Evolutionary conservation across 2,797 vertebrate genomes (phyloP).

Genomic region (Gymnocypris eckloni): DNA sequence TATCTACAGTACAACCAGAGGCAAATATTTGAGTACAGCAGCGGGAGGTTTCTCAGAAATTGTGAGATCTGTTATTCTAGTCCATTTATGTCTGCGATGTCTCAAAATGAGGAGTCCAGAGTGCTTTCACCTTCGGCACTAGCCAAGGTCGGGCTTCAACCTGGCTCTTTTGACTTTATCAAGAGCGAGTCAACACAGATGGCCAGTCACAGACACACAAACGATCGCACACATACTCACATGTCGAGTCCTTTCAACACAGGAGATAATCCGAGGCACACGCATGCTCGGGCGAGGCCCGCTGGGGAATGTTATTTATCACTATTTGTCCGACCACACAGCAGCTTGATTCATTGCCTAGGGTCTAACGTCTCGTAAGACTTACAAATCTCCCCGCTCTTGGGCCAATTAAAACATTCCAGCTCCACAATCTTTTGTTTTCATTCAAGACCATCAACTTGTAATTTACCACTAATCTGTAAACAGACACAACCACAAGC

Average conservation of each 20-base stretch:
- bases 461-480: conserved; percentile 64
- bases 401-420: conserved; percentile 66
- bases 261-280: conserved; percentile 46
- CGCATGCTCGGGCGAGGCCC: conserved; percentile 40
- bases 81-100: conserved; percentile 4
- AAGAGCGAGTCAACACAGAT: conserved; percentile 49
- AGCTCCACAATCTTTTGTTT: conserved; percentile 59
- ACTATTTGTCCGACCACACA: conserved; percentile 51
- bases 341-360: conserved; percentile 47
- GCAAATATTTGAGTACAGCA: conserved; percentile 28
- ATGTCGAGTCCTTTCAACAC: conserved; percentile 34
- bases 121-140: conserved; percentile 39
- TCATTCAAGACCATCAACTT: conserved; percentile 59
- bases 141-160: conserved; percentile 37
- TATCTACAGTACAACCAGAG: conserved; percentile 29
- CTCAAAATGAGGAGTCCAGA: conserved; percentile 22
- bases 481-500: conserved; percentile 52
- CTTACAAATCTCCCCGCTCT: conserved; percentile 35
- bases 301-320: conserved; percentile 55
- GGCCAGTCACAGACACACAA: conserved; percentile 43
- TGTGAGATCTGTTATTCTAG: neutral
- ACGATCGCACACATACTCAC: conserved; percentile 44
- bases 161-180: conserved; percentile 46
- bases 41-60: neutral
- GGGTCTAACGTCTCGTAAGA: conserved; percentile 50